phyloP scores from a whole-genome alignment of 2,797 vertebrate genomes.

The Borostomias antarcticus region DNA sequence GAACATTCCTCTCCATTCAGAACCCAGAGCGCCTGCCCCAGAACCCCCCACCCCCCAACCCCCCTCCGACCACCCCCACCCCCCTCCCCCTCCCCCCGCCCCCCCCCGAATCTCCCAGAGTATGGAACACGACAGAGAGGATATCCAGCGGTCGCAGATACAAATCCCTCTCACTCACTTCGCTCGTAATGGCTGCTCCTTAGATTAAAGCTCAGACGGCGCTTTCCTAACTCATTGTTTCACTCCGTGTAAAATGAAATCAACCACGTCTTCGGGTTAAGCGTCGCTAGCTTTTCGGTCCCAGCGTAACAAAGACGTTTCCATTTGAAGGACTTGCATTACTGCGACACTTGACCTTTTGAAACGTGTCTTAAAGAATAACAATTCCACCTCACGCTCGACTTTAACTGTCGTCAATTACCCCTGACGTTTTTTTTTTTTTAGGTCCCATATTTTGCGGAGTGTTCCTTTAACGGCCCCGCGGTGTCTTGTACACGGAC shows the following conservation, averaged over 20 bases:
- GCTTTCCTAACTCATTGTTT: slow-evolving; percentile 68
- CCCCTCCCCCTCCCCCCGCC: not conserved
- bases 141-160: slow-evolving; percentile 57
- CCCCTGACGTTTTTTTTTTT: not conserved
- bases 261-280: slow-evolving; percentile 63
- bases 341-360: too few relatives aligned
- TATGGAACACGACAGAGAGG: slow-evolving; percentile 67
- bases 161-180: slow-evolving; percentile 65
- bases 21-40: slow-evolving; percentile 32
- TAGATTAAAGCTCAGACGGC: slow-evolving; percentile 55
- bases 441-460: slow-evolving; percentile 25
- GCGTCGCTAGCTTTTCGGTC: slow-evolving; percentile 49
- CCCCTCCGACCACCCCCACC: not conserved
- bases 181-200: slow-evolving; percentile 62
- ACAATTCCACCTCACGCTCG: too few relatives aligned
- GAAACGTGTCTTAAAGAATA: not conserved
- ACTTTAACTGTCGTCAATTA: too few relatives aligned
- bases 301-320: slow-evolving; percentile 33
- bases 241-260: slow-evolving; percentile 74
- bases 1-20: slow-evolving; percentile 57
- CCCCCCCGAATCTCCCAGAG: slow-evolving; percentile 9
- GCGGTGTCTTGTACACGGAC: slow-evolving; percentile 50
- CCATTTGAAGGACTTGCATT: slow-evolving; percentile 28
- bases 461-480: slow-evolving; percentile 38
- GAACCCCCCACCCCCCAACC: not conserved